These are phyloP conservation scores for Vulpes lagopus DNA, from an alignment of 2,113 vertebrate species.

Conservation along the genomic window DNA sequence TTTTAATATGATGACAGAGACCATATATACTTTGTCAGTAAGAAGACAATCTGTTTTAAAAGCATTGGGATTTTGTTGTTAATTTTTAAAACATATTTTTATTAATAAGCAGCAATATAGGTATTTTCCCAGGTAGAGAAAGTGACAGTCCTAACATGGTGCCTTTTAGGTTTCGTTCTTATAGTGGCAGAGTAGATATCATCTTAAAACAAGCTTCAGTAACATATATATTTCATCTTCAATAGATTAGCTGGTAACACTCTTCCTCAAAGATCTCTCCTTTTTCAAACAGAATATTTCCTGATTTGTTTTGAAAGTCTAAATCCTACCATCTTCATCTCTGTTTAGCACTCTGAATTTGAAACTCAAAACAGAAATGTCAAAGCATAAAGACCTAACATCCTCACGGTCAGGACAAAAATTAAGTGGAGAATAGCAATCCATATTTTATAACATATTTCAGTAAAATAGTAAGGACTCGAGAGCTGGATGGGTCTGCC, in stretches of 20 bases:
- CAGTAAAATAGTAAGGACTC: not conserved
- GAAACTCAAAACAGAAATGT: constrained; percentile 66
- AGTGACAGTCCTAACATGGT: not conserved
- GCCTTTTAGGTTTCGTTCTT: not conserved
- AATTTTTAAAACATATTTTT: not conserved
- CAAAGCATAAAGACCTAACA: not conserved
- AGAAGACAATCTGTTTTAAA: not conserved
- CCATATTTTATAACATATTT: not conserved
- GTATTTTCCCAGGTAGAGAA: not conserved
- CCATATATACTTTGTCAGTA: not conserved
- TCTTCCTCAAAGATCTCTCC: not conserved
- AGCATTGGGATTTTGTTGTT: not conserved
- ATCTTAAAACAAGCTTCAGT: not conserved
- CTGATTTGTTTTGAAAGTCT: constrained; percentile 25
- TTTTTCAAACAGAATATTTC: constrained; percentile 51
- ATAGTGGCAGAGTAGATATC: accelerated
- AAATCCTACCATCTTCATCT: not conserved
- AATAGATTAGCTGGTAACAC: constrained; percentile 17
- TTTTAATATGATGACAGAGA: not conserved
- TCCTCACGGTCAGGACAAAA: not conserved
- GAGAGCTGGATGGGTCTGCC: not conserved
- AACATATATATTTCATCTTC: not conserved
- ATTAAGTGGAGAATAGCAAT: not conserved
- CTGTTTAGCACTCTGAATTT: not conserved
- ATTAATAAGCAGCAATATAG: not conserved